Conservation (phyloP, 2,888 invertebrate genomes). For the Gryllus longicercus region DNA sequence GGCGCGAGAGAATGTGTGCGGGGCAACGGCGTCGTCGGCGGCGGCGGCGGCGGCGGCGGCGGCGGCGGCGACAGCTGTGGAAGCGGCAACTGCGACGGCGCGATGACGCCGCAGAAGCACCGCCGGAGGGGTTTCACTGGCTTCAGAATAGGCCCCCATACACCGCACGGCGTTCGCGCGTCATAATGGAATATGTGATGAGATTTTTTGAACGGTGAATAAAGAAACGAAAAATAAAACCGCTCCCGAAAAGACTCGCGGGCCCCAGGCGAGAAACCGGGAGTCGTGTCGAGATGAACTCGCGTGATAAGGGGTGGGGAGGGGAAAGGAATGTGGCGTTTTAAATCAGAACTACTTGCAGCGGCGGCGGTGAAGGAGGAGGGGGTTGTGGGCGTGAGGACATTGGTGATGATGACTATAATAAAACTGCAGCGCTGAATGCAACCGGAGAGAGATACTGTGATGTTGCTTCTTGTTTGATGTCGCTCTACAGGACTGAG, state of each 20-base stretch:
- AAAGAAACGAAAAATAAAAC: not conserved
- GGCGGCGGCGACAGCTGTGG: no score
- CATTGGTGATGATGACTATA: no score
- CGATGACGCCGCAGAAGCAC: not conserved
- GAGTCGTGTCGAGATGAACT: constrained; percentile 4
- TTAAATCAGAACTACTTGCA: constrained; percentile 12
- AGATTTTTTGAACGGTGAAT: constrained; percentile 17
- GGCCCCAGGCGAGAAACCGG: not conserved
- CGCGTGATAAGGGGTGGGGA: not conserved
- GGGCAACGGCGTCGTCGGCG: no score
- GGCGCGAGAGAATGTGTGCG: no score
- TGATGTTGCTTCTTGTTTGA: no score
- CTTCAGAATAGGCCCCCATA: not conserved
- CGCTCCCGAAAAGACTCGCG: not conserved
- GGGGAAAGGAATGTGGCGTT: not conserved
- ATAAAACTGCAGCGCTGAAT: no score
- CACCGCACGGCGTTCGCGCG: not conserved
- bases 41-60: no score
- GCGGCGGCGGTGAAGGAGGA: not conserved
- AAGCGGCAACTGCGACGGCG: not conserved
- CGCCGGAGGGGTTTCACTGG: not conserved
- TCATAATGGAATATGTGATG: constrained; percentile 17
- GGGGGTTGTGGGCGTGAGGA: not conserved
- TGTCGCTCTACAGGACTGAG: no score
- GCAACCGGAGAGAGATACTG: no score